Evolutionary conservation across 2,113 vertebrate species (phyloP).

Genomic region (Brachypteracias leptosomus): DNA sequence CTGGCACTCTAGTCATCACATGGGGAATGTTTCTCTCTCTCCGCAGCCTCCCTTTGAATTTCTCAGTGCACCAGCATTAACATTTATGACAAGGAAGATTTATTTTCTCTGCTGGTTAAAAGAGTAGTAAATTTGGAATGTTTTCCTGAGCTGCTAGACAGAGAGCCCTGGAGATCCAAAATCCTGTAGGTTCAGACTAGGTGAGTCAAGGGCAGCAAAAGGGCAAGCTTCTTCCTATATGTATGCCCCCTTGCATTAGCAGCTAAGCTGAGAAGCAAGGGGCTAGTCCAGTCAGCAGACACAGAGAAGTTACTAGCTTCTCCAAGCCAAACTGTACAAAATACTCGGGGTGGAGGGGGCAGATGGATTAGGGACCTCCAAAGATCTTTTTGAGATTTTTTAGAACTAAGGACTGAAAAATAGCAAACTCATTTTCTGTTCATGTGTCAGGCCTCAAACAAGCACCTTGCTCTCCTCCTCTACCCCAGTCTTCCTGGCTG

Average conservation of each 20-base stretch:
- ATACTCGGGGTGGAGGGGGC: not conserved
- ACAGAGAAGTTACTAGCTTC: not conserved
- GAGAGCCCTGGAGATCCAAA: not conserved
- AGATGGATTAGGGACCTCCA: not conserved
- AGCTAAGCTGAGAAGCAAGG: not conserved
- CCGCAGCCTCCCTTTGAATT: conserved; percentile 30
- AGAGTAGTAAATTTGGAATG: not conserved
- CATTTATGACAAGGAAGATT: conserved; percentile 46
- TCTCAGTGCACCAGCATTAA: conserved; percentile 8
- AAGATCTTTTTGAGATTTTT: not conserved
- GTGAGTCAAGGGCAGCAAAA: not conserved
- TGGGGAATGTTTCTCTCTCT: conserved; percentile 27
- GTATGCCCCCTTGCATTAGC: not conserved
- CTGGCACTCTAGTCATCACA: conserved; percentile 41
- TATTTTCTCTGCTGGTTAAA: conserved; percentile 13
- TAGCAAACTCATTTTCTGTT: not conserved
- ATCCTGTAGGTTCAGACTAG: not conserved
- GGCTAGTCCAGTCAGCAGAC: not conserved
- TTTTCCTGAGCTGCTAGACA: not conserved
- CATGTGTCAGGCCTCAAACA: not conserved
- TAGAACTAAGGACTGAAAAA: not conserved
- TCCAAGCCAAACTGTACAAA: not conserved
- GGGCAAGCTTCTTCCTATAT: not conserved
- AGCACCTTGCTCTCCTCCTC: not conserved
- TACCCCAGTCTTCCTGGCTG: not conserved